A percentile compares a stretch with the other conserved stretches of the same genome.
phyloP scores from a whole-genome alignment of 1,140 invertebrate genomes.

The Drosophila ficusphila region DNA sequence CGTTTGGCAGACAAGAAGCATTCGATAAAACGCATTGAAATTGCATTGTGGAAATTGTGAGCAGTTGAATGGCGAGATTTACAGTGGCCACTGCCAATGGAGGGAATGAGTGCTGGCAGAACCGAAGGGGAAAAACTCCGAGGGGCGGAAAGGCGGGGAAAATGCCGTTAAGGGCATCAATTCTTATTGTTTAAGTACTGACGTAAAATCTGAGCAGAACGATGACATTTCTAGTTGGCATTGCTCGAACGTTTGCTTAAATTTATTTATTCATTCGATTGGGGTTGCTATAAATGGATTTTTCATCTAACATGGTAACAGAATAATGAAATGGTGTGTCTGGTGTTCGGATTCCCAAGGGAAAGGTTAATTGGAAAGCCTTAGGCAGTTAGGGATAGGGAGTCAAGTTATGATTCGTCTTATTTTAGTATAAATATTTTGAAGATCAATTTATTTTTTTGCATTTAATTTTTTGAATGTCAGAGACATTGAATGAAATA shows the following conservation, averaged over 20 bases:
- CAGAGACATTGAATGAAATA: too few species aligned
- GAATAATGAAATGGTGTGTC: neutral
- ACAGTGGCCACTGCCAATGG: constrained; percentile 62
- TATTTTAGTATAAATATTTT: neutral
- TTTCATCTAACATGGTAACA: neutral
- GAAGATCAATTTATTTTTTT: neutral
- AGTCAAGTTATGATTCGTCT: neutral
- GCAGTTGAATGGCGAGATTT: constrained; percentile 74
- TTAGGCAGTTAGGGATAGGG: neutral
- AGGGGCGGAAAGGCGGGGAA: neutral
- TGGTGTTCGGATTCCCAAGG: neutral
- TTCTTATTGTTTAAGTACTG: constrained; percentile 69
- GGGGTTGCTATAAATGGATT: constrained; percentile 35
- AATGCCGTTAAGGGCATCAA: constrained; percentile 7
- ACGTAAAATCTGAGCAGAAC: constrained; percentile 57
- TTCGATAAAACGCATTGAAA: constrained; percentile 75
- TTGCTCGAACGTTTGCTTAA: constrained; percentile 45
- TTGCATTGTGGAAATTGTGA: constrained; percentile 75
- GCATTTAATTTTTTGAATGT: neutral
- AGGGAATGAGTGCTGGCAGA: neutral
- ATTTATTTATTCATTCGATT: constrained; percentile 26
- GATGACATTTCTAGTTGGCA: constrained; percentile 56
- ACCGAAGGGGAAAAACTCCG: too few species aligned
- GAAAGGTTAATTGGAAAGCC: constrained; percentile 8
- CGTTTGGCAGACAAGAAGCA: constrained; percentile 72